Evolutionary conservation across 1,140 invertebrate genomes (phyloP), one percentile per base, ranked within the genome.

Genomic region (Pogonognathellus flavescens): DNA sequence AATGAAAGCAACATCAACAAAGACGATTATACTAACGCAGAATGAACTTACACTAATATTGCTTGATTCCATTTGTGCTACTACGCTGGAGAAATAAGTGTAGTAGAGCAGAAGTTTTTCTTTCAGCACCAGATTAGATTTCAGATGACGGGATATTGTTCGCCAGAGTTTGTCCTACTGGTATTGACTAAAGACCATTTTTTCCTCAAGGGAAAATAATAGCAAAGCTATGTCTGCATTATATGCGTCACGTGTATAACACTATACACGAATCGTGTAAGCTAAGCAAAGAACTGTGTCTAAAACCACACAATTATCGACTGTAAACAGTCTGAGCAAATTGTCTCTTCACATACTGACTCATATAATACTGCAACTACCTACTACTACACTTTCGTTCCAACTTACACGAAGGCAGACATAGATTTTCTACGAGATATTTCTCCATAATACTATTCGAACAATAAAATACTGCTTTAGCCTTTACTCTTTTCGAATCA

Each of bases 281-380:
- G 31, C 31, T 6, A 41, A 41, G 2, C 6, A 41, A 41, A 41
- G 31, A 41, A 41, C 31, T 41, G 31, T 41, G 31, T 41, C 31
- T 41, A 41, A 41, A 41, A 41, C 31, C 62, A 66, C 62, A 66
- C 20, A 66, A 25, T 25, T 25, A 66, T 25, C 62, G 22, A 25
- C 62, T 66, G 20, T 25, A 66, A 66, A 25, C 25, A 25, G 22
- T 13, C 22, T 66, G 20, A 25, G 62, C 10, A 66, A 66, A 66
- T 66, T 66, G 20, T 66, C 62, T 66, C 22, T 66, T 66, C 62
- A 14, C 22, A 66, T 66, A 60, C 62, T 25, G 62, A 66, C 20
- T 66, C 20, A 66, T 20, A 66, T 20, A 55, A 11, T 66, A 25
- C 1, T 66, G 62, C 9, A 66, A 41, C 31, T 41, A 41, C 31